phyloP scores from a whole-genome alignment of 1,140 invertebrate species.

The Drosophila busckii region DNA sequence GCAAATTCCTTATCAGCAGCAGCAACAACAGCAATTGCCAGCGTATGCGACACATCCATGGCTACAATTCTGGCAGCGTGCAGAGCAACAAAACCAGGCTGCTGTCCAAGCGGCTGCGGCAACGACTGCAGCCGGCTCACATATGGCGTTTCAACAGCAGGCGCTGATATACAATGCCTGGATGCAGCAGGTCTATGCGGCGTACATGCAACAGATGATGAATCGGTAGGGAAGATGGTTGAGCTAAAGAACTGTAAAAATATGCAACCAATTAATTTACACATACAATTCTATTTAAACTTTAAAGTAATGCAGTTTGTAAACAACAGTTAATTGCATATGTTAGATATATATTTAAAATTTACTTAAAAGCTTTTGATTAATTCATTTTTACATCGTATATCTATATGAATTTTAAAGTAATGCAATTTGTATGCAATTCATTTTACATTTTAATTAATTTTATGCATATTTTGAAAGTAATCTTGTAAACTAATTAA shows the following conservation, averaged over 20 bases:
- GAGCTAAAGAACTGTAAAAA: too few species aligned
- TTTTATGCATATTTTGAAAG: too few species aligned
- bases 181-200: slow-evolving; percentile 92
- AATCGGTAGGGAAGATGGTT: too few species aligned
- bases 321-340: too few species aligned
- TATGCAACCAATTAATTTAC: too few species aligned
- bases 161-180: slow-evolving; percentile 77
- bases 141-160: slow-evolving; percentile 44
- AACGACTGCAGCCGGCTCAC: slow-evolving; percentile 3
- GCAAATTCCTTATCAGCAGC: slow-evolving; percentile 32
- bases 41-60: slow-evolving; percentile 15
- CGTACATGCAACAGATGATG: slow-evolving; percentile 92
- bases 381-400: neutral
- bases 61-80: slow-evolving; percentile 30
- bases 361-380: neutral
- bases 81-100: slow-evolving; percentile 18
- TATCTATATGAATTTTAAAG: too few species aligned
- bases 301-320: too few species aligned
- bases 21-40: slow-evolving; percentile 13
- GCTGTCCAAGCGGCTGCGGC: slow-evolving; percentile 1
- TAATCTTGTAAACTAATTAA: too few species aligned
- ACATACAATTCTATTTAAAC: too few species aligned
- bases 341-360: neutral
- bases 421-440: too few species aligned
- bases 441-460: neutral